A percentile compares a stretch with the other conserved stretches of the same genome.
These are phyloP conservation scores for Castor canadensis DNA, from an alignment of 2,113 vertebrate genomes.

Conservation along the genomic window DNA sequence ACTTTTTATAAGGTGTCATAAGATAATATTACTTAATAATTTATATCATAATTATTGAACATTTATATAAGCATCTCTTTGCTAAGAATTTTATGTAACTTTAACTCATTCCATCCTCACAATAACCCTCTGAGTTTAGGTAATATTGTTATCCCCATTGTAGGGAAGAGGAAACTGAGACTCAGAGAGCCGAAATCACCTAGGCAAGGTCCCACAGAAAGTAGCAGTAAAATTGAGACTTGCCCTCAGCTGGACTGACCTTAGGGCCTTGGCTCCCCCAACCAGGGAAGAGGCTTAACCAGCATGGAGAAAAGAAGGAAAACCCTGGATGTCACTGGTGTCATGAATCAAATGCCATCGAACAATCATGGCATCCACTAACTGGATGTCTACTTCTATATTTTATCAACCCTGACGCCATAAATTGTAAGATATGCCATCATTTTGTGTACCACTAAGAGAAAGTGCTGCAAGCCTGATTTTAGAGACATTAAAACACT, in stretches of 20 bases:
- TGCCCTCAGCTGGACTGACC: not conserved
- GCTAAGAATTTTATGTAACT: not conserved
- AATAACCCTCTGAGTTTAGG: not conserved
- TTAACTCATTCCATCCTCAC: not conserved
- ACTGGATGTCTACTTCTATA: not conserved
- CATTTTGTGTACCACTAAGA: not conserved
- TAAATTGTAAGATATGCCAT: not conserved
- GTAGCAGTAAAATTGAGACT: not conserved
- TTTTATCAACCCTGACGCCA: not conserved
- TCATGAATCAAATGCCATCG: not conserved
- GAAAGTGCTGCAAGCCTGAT: not conserved
- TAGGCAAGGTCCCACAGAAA: not conserved
- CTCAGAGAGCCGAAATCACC: not conserved
- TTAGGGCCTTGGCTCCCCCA: not conserved
- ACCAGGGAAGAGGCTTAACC: not conserved
- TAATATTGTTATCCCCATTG: not conserved
- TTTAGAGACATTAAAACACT: not conserved
- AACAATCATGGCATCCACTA: not conserved
- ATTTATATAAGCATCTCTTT: not conserved
- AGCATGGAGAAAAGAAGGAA: not conserved
- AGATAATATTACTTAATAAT: not conserved
- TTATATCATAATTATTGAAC: not conserved
- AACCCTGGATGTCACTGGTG: rapidly evolving
- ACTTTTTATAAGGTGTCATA: not conserved
- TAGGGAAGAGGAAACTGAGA: not conserved